Conservation (phyloP, 2,113 vertebrate genomes). For the Serilophus lunatus region DNA sequence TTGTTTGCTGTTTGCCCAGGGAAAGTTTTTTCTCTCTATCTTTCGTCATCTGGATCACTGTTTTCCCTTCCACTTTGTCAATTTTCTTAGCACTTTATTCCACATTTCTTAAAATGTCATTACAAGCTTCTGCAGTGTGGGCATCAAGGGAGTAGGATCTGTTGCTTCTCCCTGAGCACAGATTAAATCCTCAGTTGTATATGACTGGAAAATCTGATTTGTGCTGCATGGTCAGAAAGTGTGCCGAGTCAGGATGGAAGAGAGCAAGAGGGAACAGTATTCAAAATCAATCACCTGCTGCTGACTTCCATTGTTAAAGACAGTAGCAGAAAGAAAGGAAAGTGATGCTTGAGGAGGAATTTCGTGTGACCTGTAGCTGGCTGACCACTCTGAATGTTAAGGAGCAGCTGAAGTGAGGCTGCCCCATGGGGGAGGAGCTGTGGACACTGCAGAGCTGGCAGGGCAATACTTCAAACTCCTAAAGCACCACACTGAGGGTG, state of each 20-base stretch:
- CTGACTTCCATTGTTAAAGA: neutral
- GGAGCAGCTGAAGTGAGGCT: neutral
- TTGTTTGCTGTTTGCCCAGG: neutral
- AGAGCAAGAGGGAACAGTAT: neutral
- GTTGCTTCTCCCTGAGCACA: neutral
- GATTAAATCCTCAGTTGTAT: neutral
- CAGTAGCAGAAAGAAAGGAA: neutral
- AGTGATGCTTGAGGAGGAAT: neutral
- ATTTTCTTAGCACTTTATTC: neutral
- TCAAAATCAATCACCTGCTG: neutral
- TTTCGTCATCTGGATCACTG: neutral
- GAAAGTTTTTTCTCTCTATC: neutral
- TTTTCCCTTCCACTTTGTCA: neutral
- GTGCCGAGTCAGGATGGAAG: neutral
- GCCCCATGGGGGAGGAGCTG: accelerated
- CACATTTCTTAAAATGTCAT: neutral
- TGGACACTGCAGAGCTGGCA: neutral
- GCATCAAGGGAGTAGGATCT: neutral
- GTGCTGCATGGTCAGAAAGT: neutral
- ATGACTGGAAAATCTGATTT: neutral
- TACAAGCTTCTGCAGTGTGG: neutral
- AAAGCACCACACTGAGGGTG: accelerated
- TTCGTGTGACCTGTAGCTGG: accelerated
- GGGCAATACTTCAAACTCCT: neutral
- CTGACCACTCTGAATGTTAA: neutral